phyloP scores from a whole-genome alignment of 2,113 vertebrate species.

The Chrysemys picta region DNA sequence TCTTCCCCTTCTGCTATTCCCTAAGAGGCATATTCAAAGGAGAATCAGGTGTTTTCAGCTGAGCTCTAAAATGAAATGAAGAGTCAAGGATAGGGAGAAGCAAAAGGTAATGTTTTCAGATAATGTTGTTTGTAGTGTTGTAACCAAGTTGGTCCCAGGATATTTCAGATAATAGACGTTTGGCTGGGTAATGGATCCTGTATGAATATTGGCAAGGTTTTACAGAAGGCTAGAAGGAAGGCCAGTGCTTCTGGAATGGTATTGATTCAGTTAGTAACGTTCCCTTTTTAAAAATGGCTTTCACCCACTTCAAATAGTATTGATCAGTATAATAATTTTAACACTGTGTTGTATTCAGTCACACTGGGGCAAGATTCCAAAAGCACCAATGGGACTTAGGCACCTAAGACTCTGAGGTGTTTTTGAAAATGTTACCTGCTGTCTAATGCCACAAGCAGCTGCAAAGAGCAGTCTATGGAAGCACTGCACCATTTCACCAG shows the following conservation, averaged over 20 bases:
- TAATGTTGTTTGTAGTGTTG: not conserved
- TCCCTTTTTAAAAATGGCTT: not conserved
- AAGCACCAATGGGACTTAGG: not conserved
- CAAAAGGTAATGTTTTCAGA: not conserved
- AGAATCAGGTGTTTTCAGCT: not conserved
- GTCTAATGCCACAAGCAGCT: not conserved
- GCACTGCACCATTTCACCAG: not conserved
- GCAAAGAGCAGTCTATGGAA: not conserved
- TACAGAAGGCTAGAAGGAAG: not conserved
- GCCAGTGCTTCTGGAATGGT: not conserved
- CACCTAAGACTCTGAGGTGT: rapidly evolving
- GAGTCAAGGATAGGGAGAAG: not conserved
- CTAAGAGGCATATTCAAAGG: not conserved
- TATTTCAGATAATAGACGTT: not conserved
- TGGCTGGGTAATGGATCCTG: not conserved
- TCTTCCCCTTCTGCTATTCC: not conserved
- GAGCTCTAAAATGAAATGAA: not conserved
- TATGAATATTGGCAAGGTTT: not conserved
- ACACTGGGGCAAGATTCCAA: rapidly evolving
- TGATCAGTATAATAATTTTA: not conserved
- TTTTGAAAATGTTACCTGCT: not conserved
- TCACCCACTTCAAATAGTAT: not conserved
- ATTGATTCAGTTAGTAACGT: not conserved
- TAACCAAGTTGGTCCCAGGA: not conserved
- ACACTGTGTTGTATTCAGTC: not conserved